phyloP scores from a whole-genome alignment of 1,140 invertebrate genomes.

The Hermatobates lingyangjiaoensis region DNA sequence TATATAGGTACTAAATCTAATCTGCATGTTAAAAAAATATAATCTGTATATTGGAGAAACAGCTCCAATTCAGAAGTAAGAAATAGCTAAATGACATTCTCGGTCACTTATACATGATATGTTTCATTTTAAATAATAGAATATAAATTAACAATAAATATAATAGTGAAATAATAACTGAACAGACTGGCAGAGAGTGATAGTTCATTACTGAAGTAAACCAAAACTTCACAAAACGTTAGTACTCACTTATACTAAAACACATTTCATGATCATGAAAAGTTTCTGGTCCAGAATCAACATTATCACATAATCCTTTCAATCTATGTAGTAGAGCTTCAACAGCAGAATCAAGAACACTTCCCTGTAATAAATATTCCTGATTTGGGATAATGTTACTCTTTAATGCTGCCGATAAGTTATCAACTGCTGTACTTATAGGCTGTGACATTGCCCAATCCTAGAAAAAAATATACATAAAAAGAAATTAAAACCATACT shows the following conservation, averaged over 20 bases:
- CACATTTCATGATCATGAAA: slow-evolving; percentile 84
- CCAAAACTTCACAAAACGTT: background rate
- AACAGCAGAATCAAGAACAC: slow-evolving; percentile 70
- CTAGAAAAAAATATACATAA: slow-evolving; percentile 4
- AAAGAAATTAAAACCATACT: too few species aligned
- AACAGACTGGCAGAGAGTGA: too few species aligned
- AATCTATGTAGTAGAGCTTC: slow-evolving; percentile 81
- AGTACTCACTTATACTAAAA: slow-evolving; percentile 45
- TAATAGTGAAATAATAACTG: too few species aligned
- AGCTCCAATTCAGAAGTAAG: too few species aligned
- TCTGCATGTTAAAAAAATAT: too few species aligned
- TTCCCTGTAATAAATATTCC: slow-evolving; percentile 21
- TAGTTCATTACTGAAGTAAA: background rate
- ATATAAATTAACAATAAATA: too few species aligned
- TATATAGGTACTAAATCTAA: too few species aligned
- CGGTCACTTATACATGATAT: too few species aligned
- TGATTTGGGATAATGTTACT: slow-evolving; percentile 66
- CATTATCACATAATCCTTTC: slow-evolving; percentile 83
- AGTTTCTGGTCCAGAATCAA: slow-evolving; percentile 70
- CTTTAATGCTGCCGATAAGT: slow-evolving; percentile 50
- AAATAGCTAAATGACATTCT: too few species aligned
- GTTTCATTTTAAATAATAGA: too few species aligned
- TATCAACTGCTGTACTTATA: slow-evolving; percentile 49
- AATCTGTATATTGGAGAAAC: too few species aligned
- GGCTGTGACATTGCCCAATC: slow-evolving; percentile 12